These are phyloP conservation scores for Blomia tropicalis DNA, from an alignment of 2,888 invertebrate genomes.

Conservation along the genomic window DNA sequence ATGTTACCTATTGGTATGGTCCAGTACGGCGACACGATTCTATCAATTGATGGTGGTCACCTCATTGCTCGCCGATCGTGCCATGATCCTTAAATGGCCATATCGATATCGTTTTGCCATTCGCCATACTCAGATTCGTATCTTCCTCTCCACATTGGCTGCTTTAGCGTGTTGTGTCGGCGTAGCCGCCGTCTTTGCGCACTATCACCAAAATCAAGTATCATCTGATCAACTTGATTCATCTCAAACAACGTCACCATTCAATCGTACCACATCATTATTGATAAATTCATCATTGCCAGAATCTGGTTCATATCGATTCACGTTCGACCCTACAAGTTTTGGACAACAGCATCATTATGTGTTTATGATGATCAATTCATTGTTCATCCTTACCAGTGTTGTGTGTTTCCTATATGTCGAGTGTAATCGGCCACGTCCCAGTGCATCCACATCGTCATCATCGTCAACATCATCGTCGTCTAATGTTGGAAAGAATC, in stretches of 20 bases:
- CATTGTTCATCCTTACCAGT: constrained; percentile 40
- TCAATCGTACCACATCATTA: constrained; percentile 27
- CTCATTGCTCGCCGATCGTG: constrained; percentile 40
- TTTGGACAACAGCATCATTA: neutral
- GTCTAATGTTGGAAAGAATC: neutral
- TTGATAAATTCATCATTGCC: neutral
- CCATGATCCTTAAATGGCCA: constrained; percentile 36
- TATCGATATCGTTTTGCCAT: constrained; percentile 34
- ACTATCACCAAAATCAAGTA: constrained; percentile 11
- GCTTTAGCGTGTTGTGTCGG: constrained; percentile 43
- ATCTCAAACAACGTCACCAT: constrained; percentile 26
- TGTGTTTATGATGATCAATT: constrained; percentile 36
- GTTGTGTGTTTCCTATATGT: constrained; percentile 37
- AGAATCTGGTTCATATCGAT: neutral
- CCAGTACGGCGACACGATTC: constrained; percentile 41
- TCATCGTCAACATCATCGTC: neutral
- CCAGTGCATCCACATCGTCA: neutral
- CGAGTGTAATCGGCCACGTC: neutral
- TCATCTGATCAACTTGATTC: constrained; percentile 22
- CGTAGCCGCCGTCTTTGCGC: constrained; percentile 41
- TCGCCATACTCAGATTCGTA: constrained; percentile 36
- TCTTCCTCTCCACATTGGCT: constrained; percentile 42
- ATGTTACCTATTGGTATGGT: constrained; percentile 41
- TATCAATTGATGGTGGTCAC: constrained; percentile 42
- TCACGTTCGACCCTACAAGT: neutral